phyloP scores from a whole-genome alignment of 2,888 invertebrate species.

The Platycnemis pennipes region DNA sequence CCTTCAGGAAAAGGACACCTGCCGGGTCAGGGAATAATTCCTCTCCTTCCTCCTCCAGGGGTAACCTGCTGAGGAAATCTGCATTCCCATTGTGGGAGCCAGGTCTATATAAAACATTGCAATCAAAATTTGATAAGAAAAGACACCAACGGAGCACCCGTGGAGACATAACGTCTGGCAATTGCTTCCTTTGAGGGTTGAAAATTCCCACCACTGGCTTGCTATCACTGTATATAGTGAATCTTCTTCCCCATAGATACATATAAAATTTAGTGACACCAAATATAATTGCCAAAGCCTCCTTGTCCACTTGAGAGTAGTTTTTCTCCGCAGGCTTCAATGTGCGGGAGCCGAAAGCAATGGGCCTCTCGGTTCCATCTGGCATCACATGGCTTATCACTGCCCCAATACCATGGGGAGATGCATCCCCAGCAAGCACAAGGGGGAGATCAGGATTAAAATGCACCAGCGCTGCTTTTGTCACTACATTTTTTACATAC shows the following conservation, averaged over 20 bases:
- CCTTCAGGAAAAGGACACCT: slow-evolving; percentile 31
- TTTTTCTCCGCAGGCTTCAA: slow-evolving; percentile 72
- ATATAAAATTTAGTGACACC: slow-evolving; percentile 73
- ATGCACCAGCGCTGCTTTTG: slow-evolving; percentile 74
- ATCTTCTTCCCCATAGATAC: slow-evolving; percentile 73
- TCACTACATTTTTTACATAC: neutral
- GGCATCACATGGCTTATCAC: slow-evolving; percentile 73
- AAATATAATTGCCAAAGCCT: slow-evolving; percentile 75
- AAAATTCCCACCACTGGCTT: slow-evolving; percentile 77
- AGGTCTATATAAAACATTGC: slow-evolving; percentile 72
- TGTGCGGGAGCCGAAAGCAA: slow-evolving; percentile 74
- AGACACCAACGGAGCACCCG: slow-evolving; percentile 75
- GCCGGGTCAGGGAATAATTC: slow-evolving; percentile 24
- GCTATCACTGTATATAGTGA: slow-evolving; percentile 77
- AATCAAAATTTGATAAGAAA: slow-evolving; percentile 76
- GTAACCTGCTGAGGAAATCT: slow-evolving; percentile 71
- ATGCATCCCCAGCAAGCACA: slow-evolving; percentile 76
- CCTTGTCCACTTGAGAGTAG: slow-evolving; percentile 74
- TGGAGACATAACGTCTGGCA: too few species aligned
- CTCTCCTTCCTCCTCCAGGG: neutral
- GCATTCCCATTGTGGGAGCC: slow-evolving; percentile 74
- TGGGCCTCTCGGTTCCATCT: slow-evolving; percentile 74
- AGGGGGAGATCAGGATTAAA: slow-evolving; percentile 74
- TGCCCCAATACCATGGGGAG: slow-evolving; percentile 74
- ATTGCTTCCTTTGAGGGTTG: slow-evolving; percentile 74